phyloP scores from a whole-genome alignment of 2,888 invertebrate species.

The Lucinisca nassula region DNA sequence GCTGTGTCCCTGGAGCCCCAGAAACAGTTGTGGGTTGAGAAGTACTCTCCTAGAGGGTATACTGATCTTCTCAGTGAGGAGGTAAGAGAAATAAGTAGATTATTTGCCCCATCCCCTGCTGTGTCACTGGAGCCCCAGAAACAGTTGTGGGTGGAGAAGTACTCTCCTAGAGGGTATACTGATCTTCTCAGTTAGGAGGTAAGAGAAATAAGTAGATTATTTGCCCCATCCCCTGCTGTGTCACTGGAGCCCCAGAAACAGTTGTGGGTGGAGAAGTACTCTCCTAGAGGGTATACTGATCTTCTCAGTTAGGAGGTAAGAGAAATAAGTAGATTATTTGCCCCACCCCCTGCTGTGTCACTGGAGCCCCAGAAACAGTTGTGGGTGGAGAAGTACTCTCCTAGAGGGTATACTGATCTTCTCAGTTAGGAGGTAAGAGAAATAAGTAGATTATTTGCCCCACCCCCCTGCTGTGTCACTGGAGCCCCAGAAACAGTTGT shows the following conservation, averaged over 20 bases:
- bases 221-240: not conserved
- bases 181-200: conserved; percentile 98
- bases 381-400: conserved; percentile 98
- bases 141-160: conserved; percentile 97
- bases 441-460: no score
- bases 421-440: conserved; percentile 97
- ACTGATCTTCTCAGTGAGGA: conserved; percentile 98
- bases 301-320: conserved; percentile 97
- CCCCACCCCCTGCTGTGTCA: not conserved
- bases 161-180: conserved; percentile 94
- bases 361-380: conserved; percentile 87
- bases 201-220: no score
- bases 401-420: conserved; percentile 95
- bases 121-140: not conserved
- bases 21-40: conserved; percentile 95
- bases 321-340: no score
- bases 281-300: conserved; percentile 95
- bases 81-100: no score
- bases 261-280: conserved; percentile 98
- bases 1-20: not conserved
- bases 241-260: conserved; percentile 10
- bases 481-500: conserved; percentile 89
- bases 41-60: conserved; percentile 95
- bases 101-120: not conserved
- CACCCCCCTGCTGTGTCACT: not conserved